Percentiles rank a stretch among this genome's conserved stretches.
Conservation (phyloP, 2,113 vertebrate genomes). For the Dicrurus megarhynchus region DNA sequence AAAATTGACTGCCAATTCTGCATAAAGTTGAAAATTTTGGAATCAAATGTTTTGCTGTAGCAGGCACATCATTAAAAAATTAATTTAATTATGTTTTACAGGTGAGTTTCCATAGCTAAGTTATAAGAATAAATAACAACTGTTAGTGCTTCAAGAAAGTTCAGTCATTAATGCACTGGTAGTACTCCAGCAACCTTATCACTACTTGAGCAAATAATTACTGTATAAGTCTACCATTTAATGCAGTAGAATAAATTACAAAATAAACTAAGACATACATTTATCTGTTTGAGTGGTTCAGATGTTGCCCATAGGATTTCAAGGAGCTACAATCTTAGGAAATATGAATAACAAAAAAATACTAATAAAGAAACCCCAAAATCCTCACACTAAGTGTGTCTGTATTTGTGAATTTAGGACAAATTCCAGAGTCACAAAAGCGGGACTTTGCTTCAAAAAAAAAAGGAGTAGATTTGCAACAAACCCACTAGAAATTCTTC, state of each 20-base stretch:
- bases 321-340: neutral
- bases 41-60: neutral
- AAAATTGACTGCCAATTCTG: neutral
- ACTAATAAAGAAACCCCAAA: accelerated
- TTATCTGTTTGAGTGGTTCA: neutral
- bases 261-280: neutral
- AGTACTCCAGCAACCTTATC: neutral
- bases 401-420: neutral
- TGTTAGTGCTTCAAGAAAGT: neutral
- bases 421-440: neutral
- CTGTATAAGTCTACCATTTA: neutral
- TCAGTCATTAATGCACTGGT: neutral
- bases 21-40: neutral
- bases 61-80: accelerated
- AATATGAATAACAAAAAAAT: neutral
- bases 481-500: neutral
- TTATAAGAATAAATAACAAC: neutral
- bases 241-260: neutral
- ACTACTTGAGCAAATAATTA: neutral
- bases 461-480: neutral
- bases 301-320: neutral
- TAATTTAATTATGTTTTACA: neutral
- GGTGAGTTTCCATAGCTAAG: neutral
- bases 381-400: neutral
- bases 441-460: neutral